phyloP scores from a whole-genome alignment of 2,113 vertebrate species.

The Telmatochromis sp. region DNA sequence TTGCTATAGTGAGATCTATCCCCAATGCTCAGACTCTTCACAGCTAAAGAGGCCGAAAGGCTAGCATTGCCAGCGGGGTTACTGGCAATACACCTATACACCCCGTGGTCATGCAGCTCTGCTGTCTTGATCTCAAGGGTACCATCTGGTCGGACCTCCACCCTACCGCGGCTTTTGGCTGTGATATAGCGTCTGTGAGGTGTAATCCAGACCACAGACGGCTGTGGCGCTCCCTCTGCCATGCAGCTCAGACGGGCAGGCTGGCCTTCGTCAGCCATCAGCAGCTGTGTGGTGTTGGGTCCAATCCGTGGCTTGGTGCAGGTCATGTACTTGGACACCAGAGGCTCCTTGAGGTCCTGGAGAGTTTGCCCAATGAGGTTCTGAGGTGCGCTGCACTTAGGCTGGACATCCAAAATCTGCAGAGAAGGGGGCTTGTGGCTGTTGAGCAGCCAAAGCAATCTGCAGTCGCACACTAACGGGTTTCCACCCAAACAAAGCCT shows the following conservation, averaged over 20 bases:
- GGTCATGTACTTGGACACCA: slow-evolving; percentile 88
- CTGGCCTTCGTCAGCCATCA: slow-evolving; percentile 89
- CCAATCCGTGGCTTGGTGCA: slow-evolving; percentile 89
- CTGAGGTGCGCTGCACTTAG: slow-evolving; percentile 84
- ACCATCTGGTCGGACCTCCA: slow-evolving; percentile 89
- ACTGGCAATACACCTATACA: slow-evolving; percentile 90
- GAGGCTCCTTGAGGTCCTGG: slow-evolving; percentile 85
- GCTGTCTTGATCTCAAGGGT: slow-evolving; percentile 92
- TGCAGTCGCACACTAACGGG: slow-evolving; percentile 92
- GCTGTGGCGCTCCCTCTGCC: slow-evolving; percentile 87
- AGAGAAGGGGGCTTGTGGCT: slow-evolving; percentile 81
- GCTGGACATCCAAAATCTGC: slow-evolving; percentile 85
- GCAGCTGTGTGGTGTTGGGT: slow-evolving; percentile 85
- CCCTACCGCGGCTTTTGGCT: slow-evolving; percentile 87
- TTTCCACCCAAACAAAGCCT: slow-evolving; percentile 89
- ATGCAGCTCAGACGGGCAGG: slow-evolving; percentile 87
- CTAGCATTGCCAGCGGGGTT: slow-evolving; percentile 94
- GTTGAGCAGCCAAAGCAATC: slow-evolving; percentile 89
- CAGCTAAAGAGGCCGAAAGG: slow-evolving; percentile 86
- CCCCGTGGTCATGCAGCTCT: slow-evolving; percentile 94
- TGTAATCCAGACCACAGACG: slow-evolving; percentile 89
- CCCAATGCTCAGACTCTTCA: slow-evolving; percentile 80
- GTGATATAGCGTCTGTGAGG: slow-evolving; percentile 91
- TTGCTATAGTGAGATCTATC: slow-evolving; percentile 86
- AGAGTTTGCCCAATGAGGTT: slow-evolving; percentile 86